Base-by-base conservation (phyloP, 92 coral and sea anemone genomes). In the Parazoanthus atlanticus region DNA sequence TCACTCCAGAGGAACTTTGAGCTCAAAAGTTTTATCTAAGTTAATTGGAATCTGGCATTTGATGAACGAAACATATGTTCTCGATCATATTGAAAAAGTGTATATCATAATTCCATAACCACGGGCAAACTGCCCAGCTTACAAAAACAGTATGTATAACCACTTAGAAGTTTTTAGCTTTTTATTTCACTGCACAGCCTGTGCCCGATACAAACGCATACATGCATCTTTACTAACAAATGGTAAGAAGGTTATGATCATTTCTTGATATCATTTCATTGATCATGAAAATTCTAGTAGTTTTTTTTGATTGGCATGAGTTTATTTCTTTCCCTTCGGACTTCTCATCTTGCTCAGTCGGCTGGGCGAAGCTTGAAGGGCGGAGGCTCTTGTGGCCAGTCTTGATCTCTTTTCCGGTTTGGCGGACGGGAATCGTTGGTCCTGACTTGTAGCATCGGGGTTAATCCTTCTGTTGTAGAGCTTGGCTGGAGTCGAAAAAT, bases 321-420 rank as follows among this genome's bases (percentile, higher is more conserved):
- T 25, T 46, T 8, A 84, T 72, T 47, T 84, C 38, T 84, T 84
- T 16, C 67, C 87, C 64, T 69, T 84, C 29, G 87, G 87, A 17
- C 87, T 84, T 69, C 87, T 84, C 87, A 84, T 84, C 28, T 84
- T 84, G 87, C 67, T 84, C 65, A 40, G 61, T 9, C 87, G 76
- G 79, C 77, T 43, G 40, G 87, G 87, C 12, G 77, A 84, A 12
- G 78, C 6, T 40, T 84, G 87, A 5, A 29, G 61, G 30, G 87
- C 28, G 17, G 78, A 47, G 16, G 87, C 61, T 46, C 87, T 65
- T 6, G 86, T n/a, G 31, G 31, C 21, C 33, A 82, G 29, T 19
- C 77, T 84, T 17, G 87, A 16, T 10, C 28, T 84, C 28, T 43
- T 84, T 36, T 84, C 87, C 0, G 87, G 87, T 67, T 31, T 84